Evolutionary conservation across 2,113 vertebrate species (phyloP), one percentile per base, ranked within the genome.

Genomic region (Salvelinus sp.): DNA sequence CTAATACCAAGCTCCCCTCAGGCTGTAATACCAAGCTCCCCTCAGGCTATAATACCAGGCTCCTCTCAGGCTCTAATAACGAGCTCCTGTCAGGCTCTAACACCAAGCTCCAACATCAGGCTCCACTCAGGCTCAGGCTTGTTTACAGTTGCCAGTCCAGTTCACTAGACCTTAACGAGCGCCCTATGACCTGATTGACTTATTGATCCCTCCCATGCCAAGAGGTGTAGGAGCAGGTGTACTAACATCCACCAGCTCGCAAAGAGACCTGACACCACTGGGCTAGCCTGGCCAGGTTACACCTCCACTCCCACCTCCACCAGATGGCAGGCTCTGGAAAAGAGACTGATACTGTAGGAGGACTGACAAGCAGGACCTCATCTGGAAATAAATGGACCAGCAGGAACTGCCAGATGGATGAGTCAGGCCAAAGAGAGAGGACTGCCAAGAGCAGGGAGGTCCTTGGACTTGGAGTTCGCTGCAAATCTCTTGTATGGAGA

Each of bases 361-460:
- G 73, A 18, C 22, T 25, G 38, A 50, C 74, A 28, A 69, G 74
- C 81, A 66, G 73, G 57, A 54, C 50, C 68, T 84, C 73, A 28
- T 79, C 60, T 68, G n/a, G 79, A 73, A 74, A 48, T 69, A 77
- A 81, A 82, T 27, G 25, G n/a, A 70, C 71, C n/a, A 20, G 27
- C 6, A 57, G 47, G 25, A 73, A 33, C 62, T 76, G 27, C 14
- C 48, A 74, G 12, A 23, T 2, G 48, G 12, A 20, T 23, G 20
- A 74, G 48, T 83, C 76, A 75, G 76, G 75, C 57, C 73, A 80
- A 73, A 88, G 48, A 68, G 50, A 54, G 78, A 72, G 58, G 69
- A 79, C 80, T 69, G 77, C 67, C 47, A 25, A 23, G 60, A 72
- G 77, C 23, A 28, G 50, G 50, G 16, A 18, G 13, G 50, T 54